Conservation (phyloP, 2,888 invertebrate species). For the Enchytraeus crypticus region DNA sequence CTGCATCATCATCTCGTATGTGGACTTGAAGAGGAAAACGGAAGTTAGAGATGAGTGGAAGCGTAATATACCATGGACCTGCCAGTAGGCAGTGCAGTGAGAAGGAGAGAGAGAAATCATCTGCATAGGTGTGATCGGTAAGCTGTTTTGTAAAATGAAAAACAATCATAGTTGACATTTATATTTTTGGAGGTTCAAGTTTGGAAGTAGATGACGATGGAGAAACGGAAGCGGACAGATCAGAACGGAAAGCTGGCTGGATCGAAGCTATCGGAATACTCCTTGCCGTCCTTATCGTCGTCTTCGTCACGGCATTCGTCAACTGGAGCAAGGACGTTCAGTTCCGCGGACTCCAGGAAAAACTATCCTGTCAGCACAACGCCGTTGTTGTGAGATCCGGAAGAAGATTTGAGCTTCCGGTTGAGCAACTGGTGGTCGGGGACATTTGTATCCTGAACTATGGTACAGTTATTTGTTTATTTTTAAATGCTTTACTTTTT, state of each 20-base stretch:
- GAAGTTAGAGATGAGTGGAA: too few species aligned
- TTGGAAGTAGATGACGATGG: too few species aligned
- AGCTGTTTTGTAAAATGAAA: too few species aligned
- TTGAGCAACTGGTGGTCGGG: constrained; percentile 93
- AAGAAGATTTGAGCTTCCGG: constrained; percentile 85
- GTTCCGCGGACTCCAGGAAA: constrained; percentile 90
- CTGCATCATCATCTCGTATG: too few species aligned
- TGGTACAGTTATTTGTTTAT: constrained; percentile 43
- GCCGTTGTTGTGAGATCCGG: constrained; percentile 83
- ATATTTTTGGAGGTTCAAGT: too few species aligned
- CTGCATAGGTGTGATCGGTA: too few species aligned
- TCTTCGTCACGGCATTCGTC: constrained; percentile 97
- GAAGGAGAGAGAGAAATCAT: too few species aligned
- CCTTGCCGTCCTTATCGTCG: constrained; percentile 96
- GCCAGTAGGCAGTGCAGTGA: too few species aligned
- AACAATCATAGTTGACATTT: too few species aligned
- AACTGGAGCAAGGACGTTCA: constrained; percentile 99
- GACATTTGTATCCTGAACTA: constrained; percentile 82
- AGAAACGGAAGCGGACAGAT: too few species aligned
- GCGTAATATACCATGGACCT: too few species aligned
- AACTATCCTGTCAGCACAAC: constrained; percentile 98
- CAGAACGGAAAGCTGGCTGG: constrained; percentile 81
- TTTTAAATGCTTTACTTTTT: background rate
- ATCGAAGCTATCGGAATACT: constrained; percentile 98
- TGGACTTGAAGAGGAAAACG: too few species aligned